A percentile compares a stretch with the other conserved stretches of the same genome.
Evolutionary conservation across 1,140 invertebrate genomes (phyloP).

Genomic region (Leptinotarsa defecta): DNA sequence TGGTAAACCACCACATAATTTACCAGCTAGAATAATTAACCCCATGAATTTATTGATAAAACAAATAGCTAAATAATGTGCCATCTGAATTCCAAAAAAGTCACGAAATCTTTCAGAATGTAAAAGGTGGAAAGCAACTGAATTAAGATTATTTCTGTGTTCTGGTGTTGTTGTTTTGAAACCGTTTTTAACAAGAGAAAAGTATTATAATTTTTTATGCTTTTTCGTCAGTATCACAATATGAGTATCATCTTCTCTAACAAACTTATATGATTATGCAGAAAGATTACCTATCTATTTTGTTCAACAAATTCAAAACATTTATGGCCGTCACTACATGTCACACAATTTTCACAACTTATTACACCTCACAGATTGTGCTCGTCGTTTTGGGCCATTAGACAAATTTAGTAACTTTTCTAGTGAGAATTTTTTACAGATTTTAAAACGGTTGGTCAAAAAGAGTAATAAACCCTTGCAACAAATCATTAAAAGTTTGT

Average conservation of each 20-base stretch:
- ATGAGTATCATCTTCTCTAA: slow-evolving; percentile 1
- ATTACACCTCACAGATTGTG: background rate
- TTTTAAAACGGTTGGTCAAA: background rate
- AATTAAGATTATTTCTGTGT: slow-evolving; percentile 1
- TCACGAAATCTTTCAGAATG: no score
- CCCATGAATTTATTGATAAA: no score
- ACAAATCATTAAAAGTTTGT: background rate
- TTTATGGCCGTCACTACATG: background rate
- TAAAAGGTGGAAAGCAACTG: no score
- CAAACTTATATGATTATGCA: slow-evolving; percentile 5
- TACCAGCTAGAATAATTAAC: no score
- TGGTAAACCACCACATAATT: no score
- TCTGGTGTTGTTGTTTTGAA: slow-evolving; percentile 10
- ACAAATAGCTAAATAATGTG: no score
- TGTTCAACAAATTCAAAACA: background rate
- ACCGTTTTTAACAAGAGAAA: background rate
- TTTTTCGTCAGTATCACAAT: background rate
- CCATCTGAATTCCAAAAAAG: no score
- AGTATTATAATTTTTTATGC: background rate
- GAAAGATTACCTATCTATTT: background rate
- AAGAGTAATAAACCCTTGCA: background rate
- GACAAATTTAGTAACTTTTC: background rate
- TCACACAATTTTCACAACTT: slow-evolving; percentile 13
- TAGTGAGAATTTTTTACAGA: background rate
- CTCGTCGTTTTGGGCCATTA: background rate